phyloP scores from a whole-genome alignment of 2,797 vertebrate species.

The Sebastes trivittatus region DNA sequence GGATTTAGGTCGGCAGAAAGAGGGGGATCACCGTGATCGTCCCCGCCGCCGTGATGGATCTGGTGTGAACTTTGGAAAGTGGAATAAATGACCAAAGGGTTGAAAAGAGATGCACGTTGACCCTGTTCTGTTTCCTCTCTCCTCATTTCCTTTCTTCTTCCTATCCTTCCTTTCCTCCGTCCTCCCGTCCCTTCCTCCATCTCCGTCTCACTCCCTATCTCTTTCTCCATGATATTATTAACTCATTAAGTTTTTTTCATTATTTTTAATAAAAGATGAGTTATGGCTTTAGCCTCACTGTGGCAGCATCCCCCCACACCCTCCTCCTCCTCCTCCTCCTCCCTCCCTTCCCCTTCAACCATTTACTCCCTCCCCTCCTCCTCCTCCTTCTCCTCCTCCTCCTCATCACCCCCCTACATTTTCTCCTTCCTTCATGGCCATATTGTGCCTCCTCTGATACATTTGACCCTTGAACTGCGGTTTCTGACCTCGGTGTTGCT shows the following conservation, averaged over 20 bases:
- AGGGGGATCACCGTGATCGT: slow-evolving; percentile 47
- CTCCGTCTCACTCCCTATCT: slow-evolving; percentile 70
- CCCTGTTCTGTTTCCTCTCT: slow-evolving; percentile 46
- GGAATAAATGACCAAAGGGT: slow-evolving; percentile 65
- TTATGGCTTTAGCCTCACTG: slow-evolving; percentile 82
- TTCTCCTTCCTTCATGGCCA: slow-evolving; percentile 56
- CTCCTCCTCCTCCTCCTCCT: background rate
- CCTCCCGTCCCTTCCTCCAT: slow-evolving; percentile 72
- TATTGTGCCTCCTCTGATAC: slow-evolving; percentile 67
- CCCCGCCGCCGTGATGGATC: slow-evolving; percentile 63
- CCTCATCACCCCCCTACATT: background rate
- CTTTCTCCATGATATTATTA: slow-evolving; percentile 82
- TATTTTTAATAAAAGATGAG: slow-evolving; percentile 85
- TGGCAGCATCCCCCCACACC: slow-evolving; percentile 67
- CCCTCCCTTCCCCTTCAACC: slow-evolving; percentile 59
- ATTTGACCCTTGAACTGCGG: slow-evolving; percentile 73
- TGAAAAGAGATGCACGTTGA: slow-evolving; percentile 50
- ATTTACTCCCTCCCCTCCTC: slow-evolving; percentile 48
- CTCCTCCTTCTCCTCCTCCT: background rate
- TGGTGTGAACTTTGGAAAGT: slow-evolving; percentile 70
- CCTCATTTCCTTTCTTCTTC: slow-evolving; percentile 37
- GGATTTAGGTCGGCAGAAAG: slow-evolving; percentile 70
- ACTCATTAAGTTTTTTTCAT: slow-evolving; percentile 85
- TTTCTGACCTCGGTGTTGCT: slow-evolving; percentile 61
- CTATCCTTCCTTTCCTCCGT: slow-evolving; percentile 50